These are phyloP conservation scores for Euphydryas editha DNA, from an alignment of 2,888 invertebrate genomes.

Conservation along the genomic window DNA sequence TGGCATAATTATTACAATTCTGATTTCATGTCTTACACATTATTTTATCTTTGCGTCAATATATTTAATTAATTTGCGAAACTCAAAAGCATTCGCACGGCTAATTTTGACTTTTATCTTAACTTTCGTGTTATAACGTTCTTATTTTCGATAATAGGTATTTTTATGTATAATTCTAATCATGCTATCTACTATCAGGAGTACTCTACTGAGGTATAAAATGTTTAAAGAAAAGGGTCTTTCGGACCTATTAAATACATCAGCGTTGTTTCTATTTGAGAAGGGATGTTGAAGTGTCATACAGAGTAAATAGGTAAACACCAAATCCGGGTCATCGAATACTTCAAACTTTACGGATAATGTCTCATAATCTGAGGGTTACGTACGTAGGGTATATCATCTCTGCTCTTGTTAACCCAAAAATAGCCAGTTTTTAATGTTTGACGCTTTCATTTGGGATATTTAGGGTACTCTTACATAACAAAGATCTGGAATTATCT, in stretches of 20 bases:
- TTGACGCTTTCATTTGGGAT: not conserved
- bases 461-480: not conserved
- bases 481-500: not conserved
- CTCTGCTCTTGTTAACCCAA: constrained; percentile 14
- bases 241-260: constrained; percentile 55
- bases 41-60: not conserved
- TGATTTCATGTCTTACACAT: not conserved
- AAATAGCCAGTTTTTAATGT: constrained; percentile 12
- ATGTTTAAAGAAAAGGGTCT: constrained; percentile 42
- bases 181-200: constrained; percentile 31
- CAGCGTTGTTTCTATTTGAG: constrained; percentile 69
- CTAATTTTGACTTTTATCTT: constrained; percentile 32
- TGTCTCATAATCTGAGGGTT: constrained; percentile 45
- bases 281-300: constrained; percentile 70
- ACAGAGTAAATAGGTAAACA: constrained; percentile 64
- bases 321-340: constrained; percentile 66
- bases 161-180: constrained; percentile 40
- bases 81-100: constrained; percentile 17
- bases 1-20: not conserved
- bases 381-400: constrained; percentile 35
- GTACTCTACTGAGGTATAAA: constrained; percentile 14
- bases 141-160: constrained; percentile 33
- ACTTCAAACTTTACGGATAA: constrained; percentile 64
- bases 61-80: constrained; percentile 17
- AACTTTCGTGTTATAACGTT: constrained; percentile 15